A percentile compares a stretch with the other conserved stretches of the same genome.
Conservation (phyloP, 1,140 invertebrate species). For the Heliconius nattereri region DNA sequence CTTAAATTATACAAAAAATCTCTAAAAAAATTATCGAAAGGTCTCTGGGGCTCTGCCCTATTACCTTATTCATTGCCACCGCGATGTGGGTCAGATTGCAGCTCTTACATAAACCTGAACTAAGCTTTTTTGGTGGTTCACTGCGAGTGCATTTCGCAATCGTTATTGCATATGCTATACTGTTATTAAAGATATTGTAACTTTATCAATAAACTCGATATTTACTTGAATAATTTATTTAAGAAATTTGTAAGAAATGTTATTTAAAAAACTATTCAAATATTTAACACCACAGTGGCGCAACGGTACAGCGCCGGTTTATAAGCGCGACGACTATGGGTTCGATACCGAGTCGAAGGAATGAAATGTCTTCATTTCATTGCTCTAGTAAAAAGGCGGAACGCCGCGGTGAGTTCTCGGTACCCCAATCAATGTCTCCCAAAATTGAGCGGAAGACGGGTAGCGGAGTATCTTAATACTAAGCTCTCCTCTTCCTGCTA, state of each 20-base stretch:
- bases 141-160: conserved; percentile 28
- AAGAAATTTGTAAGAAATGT: neutral
- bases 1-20: too few relatives aligned
- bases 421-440: too few relatives aligned
- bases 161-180: conserved; percentile 11
- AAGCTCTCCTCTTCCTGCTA: too few relatives aligned
- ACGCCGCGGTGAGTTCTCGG: too few relatives aligned
- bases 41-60: neutral
- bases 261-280: neutral
- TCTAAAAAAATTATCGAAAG: neutral
- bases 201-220: neutral
- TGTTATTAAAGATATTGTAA: conserved; percentile 10
- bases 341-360: too few relatives aligned
- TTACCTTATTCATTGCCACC: conserved; percentile 18
- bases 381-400: too few relatives aligned
- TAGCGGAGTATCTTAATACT: too few relatives aligned
- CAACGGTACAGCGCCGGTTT: too few relatives aligned
- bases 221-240: too few relatives aligned
- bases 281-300: neutral
- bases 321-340: too few relatives aligned
- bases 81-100: conserved; percentile 32
- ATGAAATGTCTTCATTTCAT: too few relatives aligned
- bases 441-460: too few relatives aligned
- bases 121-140: conserved; percentile 28
- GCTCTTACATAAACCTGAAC: conserved; percentile 32